phyloP scores from a whole-genome alignment of 2,113 vertebrate species.

The Peromyscus polionotus region DNA sequence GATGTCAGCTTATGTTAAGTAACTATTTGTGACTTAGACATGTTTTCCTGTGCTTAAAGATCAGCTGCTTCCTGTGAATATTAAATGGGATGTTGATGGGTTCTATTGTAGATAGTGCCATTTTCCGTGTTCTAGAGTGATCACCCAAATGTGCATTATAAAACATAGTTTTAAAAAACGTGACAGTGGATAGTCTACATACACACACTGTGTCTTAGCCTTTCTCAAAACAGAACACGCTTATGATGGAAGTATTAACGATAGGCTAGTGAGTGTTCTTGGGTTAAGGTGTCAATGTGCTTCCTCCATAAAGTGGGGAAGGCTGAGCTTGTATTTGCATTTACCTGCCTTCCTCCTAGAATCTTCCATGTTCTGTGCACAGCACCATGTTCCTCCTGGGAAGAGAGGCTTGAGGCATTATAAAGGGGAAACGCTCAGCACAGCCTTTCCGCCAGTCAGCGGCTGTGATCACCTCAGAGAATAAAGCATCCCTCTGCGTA shows the following conservation, averaged over 20 bases:
- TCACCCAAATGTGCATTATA: not conserved
- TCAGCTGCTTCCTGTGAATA: not conserved
- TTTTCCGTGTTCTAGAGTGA: not conserved
- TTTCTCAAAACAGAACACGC: not conserved
- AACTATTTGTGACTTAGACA: conserved; percentile 34
- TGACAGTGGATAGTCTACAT: not conserved
- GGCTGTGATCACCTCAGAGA: not conserved
- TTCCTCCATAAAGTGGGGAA: not conserved
- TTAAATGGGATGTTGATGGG: not conserved
- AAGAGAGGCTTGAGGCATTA: not conserved
- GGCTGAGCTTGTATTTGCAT: not conserved
- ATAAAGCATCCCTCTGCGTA: not conserved
- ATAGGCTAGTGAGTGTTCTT: not conserved
- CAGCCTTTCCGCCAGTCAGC: not conserved
- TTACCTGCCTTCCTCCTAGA: not conserved
- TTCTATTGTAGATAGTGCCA: not conserved
- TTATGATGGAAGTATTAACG: not conserved
- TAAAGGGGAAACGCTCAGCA: not conserved
- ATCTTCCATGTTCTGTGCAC: fast-evolving
- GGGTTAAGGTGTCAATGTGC: not conserved
- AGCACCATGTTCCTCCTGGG: not conserved
- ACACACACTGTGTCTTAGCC: not conserved
- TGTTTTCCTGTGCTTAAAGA: conserved; percentile 32
- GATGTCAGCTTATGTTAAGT: conserved; percentile 31
- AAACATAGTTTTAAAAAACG: not conserved